These are phyloP conservation scores for Yponomeuta sedellus DNA, from an alignment of 2,888 invertebrate species.

Conservation along the genomic window DNA sequence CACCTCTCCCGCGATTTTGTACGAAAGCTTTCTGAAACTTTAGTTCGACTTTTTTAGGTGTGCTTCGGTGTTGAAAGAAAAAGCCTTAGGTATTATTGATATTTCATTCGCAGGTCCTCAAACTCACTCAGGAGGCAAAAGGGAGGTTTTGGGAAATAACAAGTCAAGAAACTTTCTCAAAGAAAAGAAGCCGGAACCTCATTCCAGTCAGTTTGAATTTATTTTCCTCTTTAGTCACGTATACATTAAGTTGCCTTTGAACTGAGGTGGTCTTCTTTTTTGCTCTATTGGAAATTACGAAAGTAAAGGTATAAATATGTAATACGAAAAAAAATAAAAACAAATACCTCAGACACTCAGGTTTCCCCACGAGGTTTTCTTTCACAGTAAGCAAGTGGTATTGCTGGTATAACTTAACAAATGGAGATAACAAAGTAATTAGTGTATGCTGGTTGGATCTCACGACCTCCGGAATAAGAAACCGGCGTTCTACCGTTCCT, in stretches of 20 bases:
- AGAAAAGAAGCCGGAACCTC: background rate
- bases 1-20: background rate
- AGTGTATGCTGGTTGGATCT: too few relatives aligned
- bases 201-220: background rate
- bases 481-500: too few relatives aligned
- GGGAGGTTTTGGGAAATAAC: background rate
- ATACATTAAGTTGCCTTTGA: background rate
- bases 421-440: too few relatives aligned
- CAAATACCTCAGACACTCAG: too few relatives aligned
- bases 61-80: constrained; percentile 8
- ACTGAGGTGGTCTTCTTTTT: too few relatives aligned
- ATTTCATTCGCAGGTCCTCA: constrained; percentile 9
- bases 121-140: constrained; percentile 1
- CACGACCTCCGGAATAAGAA: too few relatives aligned
- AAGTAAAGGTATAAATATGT: too few relatives aligned
- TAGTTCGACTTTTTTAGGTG: background rate
- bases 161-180: background rate
- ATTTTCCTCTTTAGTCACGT: background rate
- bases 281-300: too few relatives aligned
- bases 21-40: constrained; percentile 7
- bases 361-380: too few relatives aligned
- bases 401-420: too few relatives aligned
- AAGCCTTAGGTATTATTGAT: constrained; percentile 2
- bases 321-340: too few relatives aligned
- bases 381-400: too few relatives aligned